phyloP scores from a whole-genome alignment of 2,113 vertebrate genomes.

The Daboia siamensis region DNA sequence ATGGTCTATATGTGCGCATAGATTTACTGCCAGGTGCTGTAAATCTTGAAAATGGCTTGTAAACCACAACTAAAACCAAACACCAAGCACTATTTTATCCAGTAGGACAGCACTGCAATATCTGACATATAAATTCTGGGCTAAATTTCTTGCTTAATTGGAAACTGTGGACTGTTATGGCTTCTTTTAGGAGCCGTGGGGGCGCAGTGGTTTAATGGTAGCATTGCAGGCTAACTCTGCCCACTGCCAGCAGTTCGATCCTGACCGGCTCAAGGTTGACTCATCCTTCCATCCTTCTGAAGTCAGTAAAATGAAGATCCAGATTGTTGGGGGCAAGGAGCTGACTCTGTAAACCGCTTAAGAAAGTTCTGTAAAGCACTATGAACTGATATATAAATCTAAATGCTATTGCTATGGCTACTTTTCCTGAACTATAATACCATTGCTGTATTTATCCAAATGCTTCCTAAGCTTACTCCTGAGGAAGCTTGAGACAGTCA shows the following conservation, averaged over 20 bases:
- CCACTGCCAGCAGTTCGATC: neutral
- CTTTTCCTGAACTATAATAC: neutral
- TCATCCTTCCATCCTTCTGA: neutral
- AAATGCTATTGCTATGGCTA: neutral
- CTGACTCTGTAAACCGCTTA: neutral
- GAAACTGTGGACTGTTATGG: neutral
- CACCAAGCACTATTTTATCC: neutral
- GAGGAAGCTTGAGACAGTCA: neutral
- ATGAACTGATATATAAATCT: neutral
- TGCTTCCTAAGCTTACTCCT: neutral
- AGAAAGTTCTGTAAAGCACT: neutral
- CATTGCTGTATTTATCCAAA: neutral
- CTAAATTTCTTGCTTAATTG: neutral
- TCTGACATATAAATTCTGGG: neutral
- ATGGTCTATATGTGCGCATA: neutral
- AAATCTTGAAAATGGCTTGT: neutral
- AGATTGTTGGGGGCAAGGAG: neutral
- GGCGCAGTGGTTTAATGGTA: neutral
- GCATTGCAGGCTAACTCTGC: neutral
- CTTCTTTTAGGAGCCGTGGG: neutral
- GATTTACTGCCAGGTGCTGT: neutral
- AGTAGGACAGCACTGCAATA: neutral
- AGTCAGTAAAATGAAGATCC: neutral
- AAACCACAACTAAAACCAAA: neutral
- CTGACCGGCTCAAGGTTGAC: neutral